These are phyloP conservation scores for Hoplodrina blanda DNA, from an alignment of 2,888 invertebrate species.

Conservation along the genomic window DNA sequence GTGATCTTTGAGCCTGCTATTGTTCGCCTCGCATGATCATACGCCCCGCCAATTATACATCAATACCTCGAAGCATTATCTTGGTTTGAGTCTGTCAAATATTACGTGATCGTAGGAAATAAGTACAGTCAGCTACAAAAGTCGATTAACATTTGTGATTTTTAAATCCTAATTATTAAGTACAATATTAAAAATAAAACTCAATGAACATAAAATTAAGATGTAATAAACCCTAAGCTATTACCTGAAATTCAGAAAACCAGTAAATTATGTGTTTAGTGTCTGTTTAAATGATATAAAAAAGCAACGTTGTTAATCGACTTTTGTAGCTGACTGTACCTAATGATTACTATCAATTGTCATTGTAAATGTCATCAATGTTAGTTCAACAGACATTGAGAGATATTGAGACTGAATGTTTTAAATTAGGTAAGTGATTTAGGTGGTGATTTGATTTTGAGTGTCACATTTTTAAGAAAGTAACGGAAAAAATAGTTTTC, in stretches of 20 bases:
- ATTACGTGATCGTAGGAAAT: slow-evolving; percentile 73
- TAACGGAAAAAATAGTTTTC: background rate
- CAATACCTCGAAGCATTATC: slow-evolving; percentile 69
- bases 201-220: too few relatives aligned
- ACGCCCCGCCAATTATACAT: slow-evolving; percentile 66
- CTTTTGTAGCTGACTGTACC: too few relatives aligned
- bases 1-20: slow-evolving; percentile 56
- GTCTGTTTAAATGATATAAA: too few relatives aligned
- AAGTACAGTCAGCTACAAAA: too few relatives aligned
- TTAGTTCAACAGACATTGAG: slow-evolving; percentile 18
- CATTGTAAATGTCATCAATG: slow-evolving; percentile 70
- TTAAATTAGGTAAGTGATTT: background rate
- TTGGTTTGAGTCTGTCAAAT: slow-evolving; percentile 61
- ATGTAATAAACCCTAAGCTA: too few relatives aligned
- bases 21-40: slow-evolving; percentile 58
- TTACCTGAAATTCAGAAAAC: too few relatives aligned
- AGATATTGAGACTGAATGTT: slow-evolving; percentile 2
- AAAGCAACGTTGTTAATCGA: too few relatives aligned
- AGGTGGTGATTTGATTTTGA: too few relatives aligned
- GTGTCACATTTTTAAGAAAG: background rate
- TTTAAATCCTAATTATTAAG: too few relatives aligned
- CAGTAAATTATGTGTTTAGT: too few relatives aligned
- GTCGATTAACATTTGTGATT: too few relatives aligned
- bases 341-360: slow-evolving; percentile 61
- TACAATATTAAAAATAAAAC: too few relatives aligned